A percentile compares a stretch with the other conserved stretches of the same genome.
These are phyloP conservation scores for Diachasmimorpha longicaudata DNA, from an alignment of 1,140 invertebrate genomes.

Conservation along the genomic window DNA sequence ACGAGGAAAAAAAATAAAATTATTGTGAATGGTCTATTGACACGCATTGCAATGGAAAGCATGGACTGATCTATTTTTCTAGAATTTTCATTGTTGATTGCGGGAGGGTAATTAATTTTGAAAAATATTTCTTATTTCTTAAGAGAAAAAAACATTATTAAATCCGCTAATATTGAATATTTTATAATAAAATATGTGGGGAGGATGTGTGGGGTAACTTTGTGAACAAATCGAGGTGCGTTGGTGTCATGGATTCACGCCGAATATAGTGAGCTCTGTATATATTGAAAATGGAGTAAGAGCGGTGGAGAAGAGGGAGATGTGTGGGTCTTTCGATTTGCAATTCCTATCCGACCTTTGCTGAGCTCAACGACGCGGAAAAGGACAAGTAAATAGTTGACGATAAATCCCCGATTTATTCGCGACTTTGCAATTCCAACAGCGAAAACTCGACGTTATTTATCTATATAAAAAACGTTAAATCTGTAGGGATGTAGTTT, in stretches of 20 bases:
- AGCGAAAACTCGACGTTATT: background rate
- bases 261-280: background rate
- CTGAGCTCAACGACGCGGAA: background rate
- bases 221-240: background rate
- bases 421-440: background rate
- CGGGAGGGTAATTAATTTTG: too few species aligned
- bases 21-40: background rate
- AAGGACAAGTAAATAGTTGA: conserved; percentile 7
- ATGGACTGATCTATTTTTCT: too few species aligned
- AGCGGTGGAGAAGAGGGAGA: background rate
- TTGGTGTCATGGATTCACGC: background rate
- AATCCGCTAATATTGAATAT: too few species aligned
- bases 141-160: too few species aligned
- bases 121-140: too few species aligned
- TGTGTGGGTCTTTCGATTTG: conserved; percentile 1
- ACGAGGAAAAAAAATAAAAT: background rate
- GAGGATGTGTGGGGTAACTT: background rate
- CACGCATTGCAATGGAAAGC: background rate
- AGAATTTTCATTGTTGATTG: too few species aligned
- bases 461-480: background rate
- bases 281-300: background rate
- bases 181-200: too few species aligned
- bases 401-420: conserved; percentile 9
- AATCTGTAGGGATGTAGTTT: background rate
- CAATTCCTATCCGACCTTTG: conserved; percentile 4